Evolutionary conservation across 2,888 invertebrate species (phyloP).

Genomic region (Andrena flavipes): DNA sequence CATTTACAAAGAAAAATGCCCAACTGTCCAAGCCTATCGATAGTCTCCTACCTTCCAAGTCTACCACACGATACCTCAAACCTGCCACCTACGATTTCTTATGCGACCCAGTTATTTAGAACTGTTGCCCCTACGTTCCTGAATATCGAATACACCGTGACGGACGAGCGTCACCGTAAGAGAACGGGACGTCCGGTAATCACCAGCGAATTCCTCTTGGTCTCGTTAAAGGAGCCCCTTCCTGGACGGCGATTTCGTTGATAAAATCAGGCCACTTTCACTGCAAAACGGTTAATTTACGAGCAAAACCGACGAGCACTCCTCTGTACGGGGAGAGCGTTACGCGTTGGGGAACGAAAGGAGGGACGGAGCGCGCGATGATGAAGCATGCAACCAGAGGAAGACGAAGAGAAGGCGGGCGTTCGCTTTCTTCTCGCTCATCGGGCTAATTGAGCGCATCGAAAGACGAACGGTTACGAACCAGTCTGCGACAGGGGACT

Average conservation of each 20-base stretch:
- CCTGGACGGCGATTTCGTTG: slow-evolving; percentile 45
- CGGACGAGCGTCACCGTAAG: not conserved
- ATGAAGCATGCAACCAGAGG: slow-evolving; percentile 11
- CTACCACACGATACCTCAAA: not conserved
- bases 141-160: not conserved
- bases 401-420: slow-evolving; percentile 12
- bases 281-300: slow-evolving; percentile 65
- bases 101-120: not conserved
- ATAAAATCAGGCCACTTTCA: slow-evolving; percentile 66
- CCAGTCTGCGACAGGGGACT: slow-evolving; percentile 44
- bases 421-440: slow-evolving; percentile 60
- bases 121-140: not conserved
- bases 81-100: not conserved
- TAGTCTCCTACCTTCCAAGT: too few relatives aligned
- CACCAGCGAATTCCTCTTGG: slow-evolving; percentile 5
- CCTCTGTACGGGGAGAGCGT: slow-evolving; percentile 9
- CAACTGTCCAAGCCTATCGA: too few relatives aligned
- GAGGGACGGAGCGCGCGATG: slow-evolving; percentile 10
- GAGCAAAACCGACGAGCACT: slow-evolving; percentile 47
- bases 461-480: slow-evolving; percentile 50
- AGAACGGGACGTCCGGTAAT: slow-evolving; percentile 31
- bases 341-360: slow-evolving; percentile 3
- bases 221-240: slow-evolving; percentile 39
- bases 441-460: slow-evolving; percentile 63
- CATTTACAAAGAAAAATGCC: too few relatives aligned